Evolutionary conservation across 2,888 invertebrate species (phyloP), one percentile per base, ranked within the genome.

Genomic region (Scelioninae gen. 1): DNA sequence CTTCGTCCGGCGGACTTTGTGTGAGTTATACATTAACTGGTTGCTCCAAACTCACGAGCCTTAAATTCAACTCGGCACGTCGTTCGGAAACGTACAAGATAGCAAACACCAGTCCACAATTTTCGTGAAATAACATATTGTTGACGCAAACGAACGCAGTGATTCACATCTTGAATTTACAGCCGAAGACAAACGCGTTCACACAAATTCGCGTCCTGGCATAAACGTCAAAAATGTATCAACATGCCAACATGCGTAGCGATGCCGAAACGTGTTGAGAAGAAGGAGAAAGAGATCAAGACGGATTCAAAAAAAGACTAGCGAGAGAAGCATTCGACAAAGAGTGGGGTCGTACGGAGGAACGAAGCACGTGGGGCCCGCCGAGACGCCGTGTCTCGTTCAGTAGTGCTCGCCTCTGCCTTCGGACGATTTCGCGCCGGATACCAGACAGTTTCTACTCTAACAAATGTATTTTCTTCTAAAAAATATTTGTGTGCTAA

Each of bases 361-460:
- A n/a, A n/a, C 72, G 85, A 89, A 91, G 89, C 91, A 91, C 91
- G 91, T 91, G 91, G 91, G 86, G 87, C 86, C 83, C 58, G 79
- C 85, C 84, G 86, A 84, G 87, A 86, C 84, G 85, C 86, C 87
- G 86, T 88, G 86, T 85, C 87, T 87, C 85, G 85, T 86, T 90
- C 90, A 89, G 91, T 90, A 90, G 89, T 89, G 89, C 87, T 85
- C 87, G 87, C 86, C 86, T 88, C 89, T 87, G 89, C 88, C 89
- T 87, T 89, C 87, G 87, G 86, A 90, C 87, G 87, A 88, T 89
- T 88, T 89, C 87, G 86, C 84, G 85, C 83, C 86, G 87, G 84
- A 34, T 32, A 15, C 13, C 38, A 85, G 85, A 74, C 83, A 83
- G 75, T 77, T 58, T 55, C 60, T 11, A 23, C 16, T 47, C 5